These are phyloP conservation scores for Apocheima hispidaria DNA, from an alignment of 2,888 invertebrate genomes.

Conservation along the genomic window DNA sequence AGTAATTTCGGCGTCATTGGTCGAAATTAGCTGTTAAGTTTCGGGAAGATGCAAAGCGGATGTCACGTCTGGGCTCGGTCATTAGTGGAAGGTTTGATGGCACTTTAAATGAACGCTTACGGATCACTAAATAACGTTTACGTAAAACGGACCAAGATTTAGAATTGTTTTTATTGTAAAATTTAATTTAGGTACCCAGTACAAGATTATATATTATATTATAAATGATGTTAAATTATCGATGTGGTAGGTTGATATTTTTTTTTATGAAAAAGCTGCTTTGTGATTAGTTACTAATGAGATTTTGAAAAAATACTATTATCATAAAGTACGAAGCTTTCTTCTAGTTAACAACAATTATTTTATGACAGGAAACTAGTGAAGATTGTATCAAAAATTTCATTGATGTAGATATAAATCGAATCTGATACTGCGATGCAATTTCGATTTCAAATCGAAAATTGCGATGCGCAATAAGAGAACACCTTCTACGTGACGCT, in stretches of 20 bases:
- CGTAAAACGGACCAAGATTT: conserved; percentile 25
- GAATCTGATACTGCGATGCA: conserved; percentile 56
- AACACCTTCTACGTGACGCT: conserved; percentile 79
- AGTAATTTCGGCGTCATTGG: conserved; percentile 46
- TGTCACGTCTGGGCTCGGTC: conserved; percentile 57
- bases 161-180: conserved; percentile 12
- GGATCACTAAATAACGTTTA: conserved; percentile 46
- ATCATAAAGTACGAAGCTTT: neutral
- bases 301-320: neutral
- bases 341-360: neutral
- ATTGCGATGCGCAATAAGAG: conserved; percentile 72
- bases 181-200: neutral
- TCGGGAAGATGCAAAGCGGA: conserved; percentile 49
- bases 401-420: conserved; percentile 33
- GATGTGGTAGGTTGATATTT: conserved; percentile 13
- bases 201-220: conserved; percentile 2
- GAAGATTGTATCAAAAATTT: neutral
- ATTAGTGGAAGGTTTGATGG: conserved; percentile 53
- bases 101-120: conserved; percentile 59
- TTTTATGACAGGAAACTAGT: neutral
- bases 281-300: neutral
- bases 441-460: conserved; percentile 74
- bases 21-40: conserved; percentile 45
- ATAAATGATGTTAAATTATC: neutral
- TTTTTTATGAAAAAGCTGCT: conserved; percentile 6